Conservation (phyloP, 2,113 vertebrate species). For the Chionomys nivalis region DNA sequence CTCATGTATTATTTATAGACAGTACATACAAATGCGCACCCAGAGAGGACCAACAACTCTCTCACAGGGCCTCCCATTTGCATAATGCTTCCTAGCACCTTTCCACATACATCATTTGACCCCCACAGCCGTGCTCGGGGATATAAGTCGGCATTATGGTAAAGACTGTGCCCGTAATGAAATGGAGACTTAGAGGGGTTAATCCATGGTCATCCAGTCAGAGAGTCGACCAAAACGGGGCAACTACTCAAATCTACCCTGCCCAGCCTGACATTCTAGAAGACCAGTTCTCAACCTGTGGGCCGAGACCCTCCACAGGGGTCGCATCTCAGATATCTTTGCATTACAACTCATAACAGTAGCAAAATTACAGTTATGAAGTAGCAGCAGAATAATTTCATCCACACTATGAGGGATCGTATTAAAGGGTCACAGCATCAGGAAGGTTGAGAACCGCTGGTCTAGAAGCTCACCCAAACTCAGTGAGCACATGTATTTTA, state of each 20-base stretch:
- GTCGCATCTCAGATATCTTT: neutral
- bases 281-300: neutral
- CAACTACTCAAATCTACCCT: neutral
- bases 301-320: neutral
- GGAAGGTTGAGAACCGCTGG: too few relatives aligned
- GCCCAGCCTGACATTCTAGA: neutral
- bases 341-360: neutral
- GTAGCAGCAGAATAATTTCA: neutral
- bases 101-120: constrained; percentile 16
- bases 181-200: constrained; percentile 14
- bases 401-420: neutral
- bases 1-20: constrained; percentile 58
- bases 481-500: neutral
- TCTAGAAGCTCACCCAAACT: neutral
- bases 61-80: neutral
- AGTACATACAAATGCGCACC: neutral
- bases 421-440: neutral
- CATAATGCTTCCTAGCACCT: neutral
- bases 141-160: neutral
- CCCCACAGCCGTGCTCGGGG: neutral
- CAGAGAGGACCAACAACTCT: neutral
- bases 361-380: neutral
- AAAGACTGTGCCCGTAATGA: constrained; percentile 31
- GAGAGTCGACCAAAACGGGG: neutral
- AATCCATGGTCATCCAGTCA: neutral